Conservation (phyloP, 2,797 vertebrate species). For the Tolypeutes matacus region DNA sequence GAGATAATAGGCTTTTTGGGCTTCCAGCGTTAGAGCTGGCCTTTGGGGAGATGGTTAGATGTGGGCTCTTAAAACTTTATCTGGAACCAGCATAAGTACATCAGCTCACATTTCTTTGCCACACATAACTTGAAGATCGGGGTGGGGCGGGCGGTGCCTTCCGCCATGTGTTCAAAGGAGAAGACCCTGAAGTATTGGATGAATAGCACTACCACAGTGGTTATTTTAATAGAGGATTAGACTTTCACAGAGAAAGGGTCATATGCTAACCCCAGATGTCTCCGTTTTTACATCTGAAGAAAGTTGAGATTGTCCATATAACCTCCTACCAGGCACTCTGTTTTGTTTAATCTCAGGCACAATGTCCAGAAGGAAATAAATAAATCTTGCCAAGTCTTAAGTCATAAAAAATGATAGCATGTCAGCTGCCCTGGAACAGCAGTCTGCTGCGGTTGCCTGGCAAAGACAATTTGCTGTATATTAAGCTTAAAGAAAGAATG, state of each 20-base stretch:
- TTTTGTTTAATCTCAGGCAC: slow-evolving; percentile 43
- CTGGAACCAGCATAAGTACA: neutral
- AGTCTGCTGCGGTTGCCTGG: neutral
- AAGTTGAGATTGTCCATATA: neutral
- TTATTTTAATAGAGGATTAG: neutral
- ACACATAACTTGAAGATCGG: neutral
- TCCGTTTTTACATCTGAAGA: slow-evolving; percentile 21
- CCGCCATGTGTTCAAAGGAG: neutral
- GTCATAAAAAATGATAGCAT: slow-evolving; percentile 38
- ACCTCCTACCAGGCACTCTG: neutral
- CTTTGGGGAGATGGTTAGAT: neutral
- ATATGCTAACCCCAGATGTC: neutral
- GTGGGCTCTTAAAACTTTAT: neutral
- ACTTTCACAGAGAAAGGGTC: slow-evolving; percentile 32
- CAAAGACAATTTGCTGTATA: slow-evolving; percentile 31
- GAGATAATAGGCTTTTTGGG: neutral
- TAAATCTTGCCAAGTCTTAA: slow-evolving; percentile 46
- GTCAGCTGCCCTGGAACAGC: slow-evolving; percentile 50
- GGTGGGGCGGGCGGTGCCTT: neutral
- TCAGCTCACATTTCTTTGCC: neutral
- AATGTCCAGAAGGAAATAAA: slow-evolving; percentile 41
- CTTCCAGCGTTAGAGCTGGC: neutral
- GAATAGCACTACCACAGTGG: neutral
- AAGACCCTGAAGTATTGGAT: neutral
- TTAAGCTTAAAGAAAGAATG: neutral